Base-by-base conservation (phyloP, 2,113 vertebrate species). In the Onychostoma macrolepis region DNA sequence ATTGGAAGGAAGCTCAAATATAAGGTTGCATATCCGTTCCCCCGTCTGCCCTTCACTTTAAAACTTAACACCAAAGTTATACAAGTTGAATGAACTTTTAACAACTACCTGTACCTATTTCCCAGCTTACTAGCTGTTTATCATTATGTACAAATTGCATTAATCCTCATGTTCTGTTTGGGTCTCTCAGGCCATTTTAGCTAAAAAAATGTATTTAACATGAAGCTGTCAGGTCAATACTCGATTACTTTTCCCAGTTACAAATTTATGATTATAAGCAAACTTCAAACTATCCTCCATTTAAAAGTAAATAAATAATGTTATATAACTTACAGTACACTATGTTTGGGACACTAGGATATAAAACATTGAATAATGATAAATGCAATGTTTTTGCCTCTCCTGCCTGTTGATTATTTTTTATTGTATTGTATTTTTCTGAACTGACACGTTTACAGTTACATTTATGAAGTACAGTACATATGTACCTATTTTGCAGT, bases 1-100 rank as follows among this genome's bases (percentile, higher is more conserved):
- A 84, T 69, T 65, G 38, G 36, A 33, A 41, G 78, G 41, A 71
- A 71, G 65, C 43, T 36, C 19, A 30, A 83, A 69, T 76, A 15
- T 48, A 65, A 82, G 15, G 38, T 45, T 45, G 38, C n/a, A 82
- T 67, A 45, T 30, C 9, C 9, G 0, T 38, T 21, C 53, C 6
- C 19, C n/a, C 6, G 0, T 17, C 21, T 24, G 19, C 11, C 50
- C 80, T 43, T 81, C 15, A 45, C 19, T 28, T 81, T 65, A 45
- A 21, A 45, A 65, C 7, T 10, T 30, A 43, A 45, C 38, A 45
- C 7, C 58, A 81, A 41, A 80, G 53, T 80, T 80, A 65, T 63
- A 24, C 21, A 1, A 75, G 41, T 76, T 63, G 33, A 41, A 65
- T 82, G 15, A 53, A 53, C 26, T 48, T 48, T 63, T 63, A 53